Evolutionary conservation across 2,797 vertebrate species (phyloP).

Genomic region (Muraenolepis orangiensis): DNA sequence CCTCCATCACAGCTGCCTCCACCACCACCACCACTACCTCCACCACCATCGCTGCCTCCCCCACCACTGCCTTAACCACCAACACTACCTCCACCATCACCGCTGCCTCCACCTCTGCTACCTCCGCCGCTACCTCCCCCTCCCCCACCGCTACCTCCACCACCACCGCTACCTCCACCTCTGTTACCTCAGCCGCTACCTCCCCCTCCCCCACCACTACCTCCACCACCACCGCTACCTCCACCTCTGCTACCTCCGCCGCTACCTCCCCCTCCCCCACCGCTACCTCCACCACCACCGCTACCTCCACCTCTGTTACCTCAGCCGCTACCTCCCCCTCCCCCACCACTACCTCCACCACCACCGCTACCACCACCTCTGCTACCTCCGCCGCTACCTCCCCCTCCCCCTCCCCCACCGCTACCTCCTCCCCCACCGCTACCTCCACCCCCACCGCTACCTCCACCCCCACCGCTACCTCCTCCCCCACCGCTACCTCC

Average conservation of each 20-base stretch:
- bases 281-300: conserved; percentile 42
- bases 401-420: too few species aligned
- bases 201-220: conserved; percentile 16
- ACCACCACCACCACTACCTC: conserved; percentile 24
- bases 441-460: too few species aligned
- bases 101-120: too few species aligned
- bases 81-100: too few species aligned
- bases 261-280: neutral
- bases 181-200: neutral
- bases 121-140: too few species aligned
- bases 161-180: too few species aligned
- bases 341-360: neutral
- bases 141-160: too few species aligned
- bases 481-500: too few species aligned
- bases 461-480: neutral
- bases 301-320: neutral
- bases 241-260: conserved; percentile 29
- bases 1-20: conserved; percentile 32
- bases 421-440: neutral
- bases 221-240: conserved; percentile 11
- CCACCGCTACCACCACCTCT: too few species aligned
- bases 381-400: too few species aligned
- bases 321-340: too few species aligned
- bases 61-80: too few species aligned
- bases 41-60: neutral